phyloP scores from a whole-genome alignment of 2,888 invertebrate species.

The Lithophane socia region DNA sequence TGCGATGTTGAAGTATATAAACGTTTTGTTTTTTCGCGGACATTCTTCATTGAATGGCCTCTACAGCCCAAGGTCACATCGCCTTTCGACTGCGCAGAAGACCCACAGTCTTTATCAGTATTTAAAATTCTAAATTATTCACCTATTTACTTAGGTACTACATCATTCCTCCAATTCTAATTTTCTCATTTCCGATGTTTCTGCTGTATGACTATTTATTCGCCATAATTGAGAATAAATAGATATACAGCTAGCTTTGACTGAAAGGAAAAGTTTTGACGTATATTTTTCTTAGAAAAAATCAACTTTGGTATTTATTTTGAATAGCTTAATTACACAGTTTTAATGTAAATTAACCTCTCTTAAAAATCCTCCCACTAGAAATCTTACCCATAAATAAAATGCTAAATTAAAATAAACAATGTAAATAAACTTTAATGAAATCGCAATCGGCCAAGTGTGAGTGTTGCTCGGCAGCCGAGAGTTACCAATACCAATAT shows the following conservation, averaged over 20 bases:
- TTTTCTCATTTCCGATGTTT: not conserved
- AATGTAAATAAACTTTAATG: constrained; percentile 58
- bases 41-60: not conserved
- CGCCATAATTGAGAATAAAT: not conserved
- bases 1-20: not conserved
- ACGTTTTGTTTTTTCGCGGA: not conserved
- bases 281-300: too few species aligned
- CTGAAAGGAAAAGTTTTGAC: not conserved
- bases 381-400: constrained; percentile 6
- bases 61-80: constrained; percentile 1
- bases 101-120: not conserved
- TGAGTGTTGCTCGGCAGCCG: constrained; percentile 48
- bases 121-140: constrained; percentile 1
- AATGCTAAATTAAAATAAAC: constrained; percentile 54
- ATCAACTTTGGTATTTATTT: not conserved
- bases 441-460: constrained; percentile 63
- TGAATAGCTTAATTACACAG: not conserved
- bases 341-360: constrained; percentile 1
- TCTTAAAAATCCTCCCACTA: not conserved
- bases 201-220: too few species aligned
- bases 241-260: not conserved
- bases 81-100: not conserved
- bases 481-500: constrained; percentile 68
- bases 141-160: not conserved
- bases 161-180: not conserved